Evolutionary conservation across 2,113 vertebrate genomes (phyloP).

Genomic region (Proterorhinus semilunaris): DNA sequence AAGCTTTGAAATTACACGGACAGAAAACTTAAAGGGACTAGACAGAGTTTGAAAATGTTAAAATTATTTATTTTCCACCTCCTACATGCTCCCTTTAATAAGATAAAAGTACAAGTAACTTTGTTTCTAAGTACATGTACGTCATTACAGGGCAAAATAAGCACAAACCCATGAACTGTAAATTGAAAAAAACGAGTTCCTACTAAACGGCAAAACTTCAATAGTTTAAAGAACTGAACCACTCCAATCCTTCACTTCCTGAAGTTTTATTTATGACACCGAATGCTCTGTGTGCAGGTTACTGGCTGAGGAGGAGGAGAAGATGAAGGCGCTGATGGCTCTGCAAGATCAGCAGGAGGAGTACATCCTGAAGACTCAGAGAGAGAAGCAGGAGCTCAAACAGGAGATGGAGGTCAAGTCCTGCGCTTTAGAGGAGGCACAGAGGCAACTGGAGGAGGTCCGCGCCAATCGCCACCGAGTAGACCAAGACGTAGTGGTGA

Average conservation of each 20-base stretch:
- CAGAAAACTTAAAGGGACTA: neutral
- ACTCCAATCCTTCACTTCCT: too few relatives aligned
- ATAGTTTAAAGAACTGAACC: too few relatives aligned
- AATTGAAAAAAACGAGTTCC: neutral
- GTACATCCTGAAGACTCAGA: conserved; percentile 86
- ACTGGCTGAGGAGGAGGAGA: conserved; percentile 91
- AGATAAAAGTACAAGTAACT: too few relatives aligned
- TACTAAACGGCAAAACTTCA: neutral
- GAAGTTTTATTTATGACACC: too few relatives aligned
- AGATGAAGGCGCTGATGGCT: conserved; percentile 85
- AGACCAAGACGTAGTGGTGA: conserved; percentile 93
- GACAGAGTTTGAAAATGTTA: too few relatives aligned
- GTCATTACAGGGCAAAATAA: too few relatives aligned
- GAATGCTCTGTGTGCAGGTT: conserved; percentile 71
- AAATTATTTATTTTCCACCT: neutral
- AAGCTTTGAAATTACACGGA: neutral
- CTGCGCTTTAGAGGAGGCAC: conserved; percentile 84
- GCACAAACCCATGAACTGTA: neutral
- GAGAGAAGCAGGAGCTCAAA: conserved; percentile 90
- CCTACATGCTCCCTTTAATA: too few relatives aligned
- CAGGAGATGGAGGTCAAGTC: conserved; percentile 93
- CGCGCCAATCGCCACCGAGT: conserved; percentile 88
- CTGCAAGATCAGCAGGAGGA: conserved; percentile 94
- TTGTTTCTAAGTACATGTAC: too few relatives aligned
- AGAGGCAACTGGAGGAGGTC: conserved; percentile 92